Conservation (phyloP, 2,113 vertebrate species). For the Gallinago undulata region DNA sequence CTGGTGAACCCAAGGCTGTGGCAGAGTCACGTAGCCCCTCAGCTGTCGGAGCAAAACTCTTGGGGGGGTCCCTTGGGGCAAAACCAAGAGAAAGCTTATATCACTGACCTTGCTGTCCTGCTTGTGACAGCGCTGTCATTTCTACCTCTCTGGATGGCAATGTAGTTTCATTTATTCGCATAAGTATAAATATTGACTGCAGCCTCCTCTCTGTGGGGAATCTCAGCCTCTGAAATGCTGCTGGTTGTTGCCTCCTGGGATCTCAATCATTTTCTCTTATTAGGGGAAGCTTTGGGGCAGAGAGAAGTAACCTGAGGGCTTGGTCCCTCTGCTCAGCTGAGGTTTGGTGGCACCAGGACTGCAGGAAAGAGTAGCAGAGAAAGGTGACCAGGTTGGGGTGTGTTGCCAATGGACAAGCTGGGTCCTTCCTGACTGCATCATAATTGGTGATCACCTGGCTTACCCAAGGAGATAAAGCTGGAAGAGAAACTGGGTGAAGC, state of each 20-base stretch:
- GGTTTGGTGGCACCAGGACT: neutral
- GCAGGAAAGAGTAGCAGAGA: neutral
- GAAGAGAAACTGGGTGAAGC: neutral
- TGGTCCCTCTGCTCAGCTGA: neutral
- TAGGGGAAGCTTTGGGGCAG: neutral
- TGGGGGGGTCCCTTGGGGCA: neutral
- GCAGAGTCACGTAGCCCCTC: neutral
- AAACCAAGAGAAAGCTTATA: neutral
- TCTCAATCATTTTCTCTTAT: neutral
- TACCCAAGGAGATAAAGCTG: neutral
- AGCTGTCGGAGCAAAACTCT: no score
- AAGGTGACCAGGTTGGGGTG: neutral
- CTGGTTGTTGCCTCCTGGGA: neutral
- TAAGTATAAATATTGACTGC: neutral
- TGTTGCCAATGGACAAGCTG: neutral
- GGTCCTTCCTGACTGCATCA: neutral
- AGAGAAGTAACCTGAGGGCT: neutral
- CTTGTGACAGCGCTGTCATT: fast-evolving
- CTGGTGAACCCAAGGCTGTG: neutral
- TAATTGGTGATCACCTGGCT: neutral
- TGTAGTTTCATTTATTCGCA: neutral
- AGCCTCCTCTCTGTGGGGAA: neutral
- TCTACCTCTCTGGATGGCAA: neutral
- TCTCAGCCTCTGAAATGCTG: neutral
- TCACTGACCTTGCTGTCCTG: neutral